phyloP scores from a whole-genome alignment of 1,140 invertebrate genomes.

The Mizuhopecten yessoensis region DNA sequence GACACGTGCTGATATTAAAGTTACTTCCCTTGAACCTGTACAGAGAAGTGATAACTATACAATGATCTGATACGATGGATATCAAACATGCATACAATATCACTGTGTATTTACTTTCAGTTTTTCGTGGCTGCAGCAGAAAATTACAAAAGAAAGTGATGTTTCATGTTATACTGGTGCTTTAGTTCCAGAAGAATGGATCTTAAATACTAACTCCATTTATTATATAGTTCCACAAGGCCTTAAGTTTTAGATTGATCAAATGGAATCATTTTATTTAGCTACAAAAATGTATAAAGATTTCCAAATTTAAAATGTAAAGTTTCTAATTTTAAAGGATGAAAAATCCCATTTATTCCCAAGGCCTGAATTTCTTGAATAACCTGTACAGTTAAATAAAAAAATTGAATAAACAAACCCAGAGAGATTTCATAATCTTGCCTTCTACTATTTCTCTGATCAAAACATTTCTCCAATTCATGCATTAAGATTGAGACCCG shows the following conservation, averaged over 20 bases:
- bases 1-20: neutral
- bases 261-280: too few relatives aligned
- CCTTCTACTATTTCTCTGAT: neutral
- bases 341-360: too few relatives aligned
- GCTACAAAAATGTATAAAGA: too few relatives aligned
- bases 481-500: neutral
- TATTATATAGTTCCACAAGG: neutral
- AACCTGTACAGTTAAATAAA: too few relatives aligned
- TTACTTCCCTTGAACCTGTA: neutral
- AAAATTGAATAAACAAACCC: too few relatives aligned
- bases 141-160: neutral
- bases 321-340: too few relatives aligned
- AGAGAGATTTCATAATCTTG: too few relatives aligned
- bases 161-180: neutral
- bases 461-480: too few relatives aligned
- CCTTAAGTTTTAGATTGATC: neutral
- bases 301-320: too few relatives aligned
- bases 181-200: neutral
- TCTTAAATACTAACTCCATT: neutral
- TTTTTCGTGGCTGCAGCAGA: neutral
- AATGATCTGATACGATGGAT: neutral
- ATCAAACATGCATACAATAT: neutral
- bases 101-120: neutral
- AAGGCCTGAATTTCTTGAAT: too few relatives aligned
- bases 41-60: neutral